These are phyloP conservation scores for Cyphomyrus discorhynchus DNA, from an alignment of 2,113 vertebrate species.

Conservation along the genomic window DNA sequence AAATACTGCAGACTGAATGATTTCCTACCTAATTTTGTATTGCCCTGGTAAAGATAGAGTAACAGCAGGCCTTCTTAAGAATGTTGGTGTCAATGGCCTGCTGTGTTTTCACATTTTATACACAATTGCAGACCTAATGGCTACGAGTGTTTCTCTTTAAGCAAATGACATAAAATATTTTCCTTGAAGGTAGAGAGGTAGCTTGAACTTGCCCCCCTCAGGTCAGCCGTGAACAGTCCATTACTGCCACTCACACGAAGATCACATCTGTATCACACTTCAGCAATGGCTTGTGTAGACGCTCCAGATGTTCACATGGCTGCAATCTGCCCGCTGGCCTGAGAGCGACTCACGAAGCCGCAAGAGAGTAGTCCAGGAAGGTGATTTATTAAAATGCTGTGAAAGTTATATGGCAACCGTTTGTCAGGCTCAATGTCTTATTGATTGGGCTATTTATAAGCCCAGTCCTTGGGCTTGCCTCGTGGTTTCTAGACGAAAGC, in stretches of 20 bases:
- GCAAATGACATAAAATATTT: neutral
- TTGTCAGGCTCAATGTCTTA: neutral
- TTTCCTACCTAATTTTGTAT: neutral
- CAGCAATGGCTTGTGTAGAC: neutral
- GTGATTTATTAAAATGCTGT: conserved; percentile 11
- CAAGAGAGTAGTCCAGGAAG: neutral
- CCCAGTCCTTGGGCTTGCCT: neutral
- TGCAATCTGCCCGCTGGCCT: neutral
- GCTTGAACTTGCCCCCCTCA: neutral
- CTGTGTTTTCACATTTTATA: neutral
- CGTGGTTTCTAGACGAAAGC: neutral
- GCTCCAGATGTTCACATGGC: neutral
- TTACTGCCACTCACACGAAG: too few species aligned
- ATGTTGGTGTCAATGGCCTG: neutral
- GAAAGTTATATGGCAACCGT: conserved; percentile 5
- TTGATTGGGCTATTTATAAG: conserved; percentile 12
- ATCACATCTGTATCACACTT: too few species aligned
- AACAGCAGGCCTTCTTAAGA: neutral
- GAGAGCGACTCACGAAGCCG: neutral
- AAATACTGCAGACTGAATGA: neutral
- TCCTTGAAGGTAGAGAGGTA: neutral
- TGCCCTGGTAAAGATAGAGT: neutral
- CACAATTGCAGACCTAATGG: neutral
- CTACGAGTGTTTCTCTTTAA: neutral
- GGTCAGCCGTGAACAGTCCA: neutral